Evolutionary conservation across 2,797 vertebrate species (phyloP), one percentile per base, ranked within the genome.

Genomic region (Gambusia yucatana): DNA sequence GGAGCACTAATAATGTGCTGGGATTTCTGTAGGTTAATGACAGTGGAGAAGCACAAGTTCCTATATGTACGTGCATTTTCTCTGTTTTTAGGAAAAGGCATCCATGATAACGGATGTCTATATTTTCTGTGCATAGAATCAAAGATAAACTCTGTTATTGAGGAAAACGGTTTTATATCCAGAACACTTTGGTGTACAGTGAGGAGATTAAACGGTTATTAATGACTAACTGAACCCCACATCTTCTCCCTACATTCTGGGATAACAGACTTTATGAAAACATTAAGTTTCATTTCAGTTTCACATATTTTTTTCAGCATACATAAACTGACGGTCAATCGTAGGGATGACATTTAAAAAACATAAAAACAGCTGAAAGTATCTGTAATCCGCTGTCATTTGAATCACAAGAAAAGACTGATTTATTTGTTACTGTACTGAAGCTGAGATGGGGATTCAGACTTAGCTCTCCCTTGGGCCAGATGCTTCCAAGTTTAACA

Each of bases 401-500:
- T 88, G 78, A 87, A 80, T 88, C 76, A 75, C 63, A n/a, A 30
- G 84, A 80, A 84, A 76, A 89, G 76, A 90, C 89, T 90, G 81
- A 86, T 89, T 91, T 77, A 80, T 91, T 84, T 86, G 78, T 86
- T 77, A 89, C 83, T 79, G 83, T 84, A 82, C 84, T 91, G 82
- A 86, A 84, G 85, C 82, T 0, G 61, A 84, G 82, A 80, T 75
- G 47, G 87, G 55, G 61, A 83, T 82, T 91, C 81, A 83, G 70
- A 80, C 82, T 86, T 80, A 87, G 86, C 84, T 9, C 75, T 81
- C 82, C 82, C 87, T 61, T 25, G 80, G 85, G 84, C 80, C 83
- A 83, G 80, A 86, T 80, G 80, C 82, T 73, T 83, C 70, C 44
- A 59, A 87, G 84, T 83, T 90, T 86, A 90, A 85, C 81, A 55